Evolutionary conservation across 2,113 vertebrate genomes (phyloP).

Genomic region (Rostratula benghalensis): DNA sequence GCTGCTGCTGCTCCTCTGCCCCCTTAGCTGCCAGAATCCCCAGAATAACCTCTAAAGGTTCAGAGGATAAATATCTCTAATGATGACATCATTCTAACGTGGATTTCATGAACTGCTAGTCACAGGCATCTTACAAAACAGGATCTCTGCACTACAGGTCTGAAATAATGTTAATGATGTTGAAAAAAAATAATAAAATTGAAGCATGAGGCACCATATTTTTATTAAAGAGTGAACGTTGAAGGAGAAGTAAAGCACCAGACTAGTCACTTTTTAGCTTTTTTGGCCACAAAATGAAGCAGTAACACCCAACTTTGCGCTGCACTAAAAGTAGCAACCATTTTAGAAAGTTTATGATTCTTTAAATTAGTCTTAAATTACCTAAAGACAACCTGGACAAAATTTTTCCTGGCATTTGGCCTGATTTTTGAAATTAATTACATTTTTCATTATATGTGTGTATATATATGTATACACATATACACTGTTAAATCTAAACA

Average conservation of each 20-base stretch:
- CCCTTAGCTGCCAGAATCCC: background rate
- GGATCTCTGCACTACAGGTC: background rate
- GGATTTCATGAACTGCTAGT: background rate
- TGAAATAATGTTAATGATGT: background rate
- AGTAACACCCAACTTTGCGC: background rate
- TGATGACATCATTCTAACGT: background rate
- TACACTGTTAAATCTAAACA: background rate
- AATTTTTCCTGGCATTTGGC: background rate
- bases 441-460: background rate
- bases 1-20: background rate
- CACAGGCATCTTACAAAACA: background rate
- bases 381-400: background rate
- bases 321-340: background rate
- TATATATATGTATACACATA: background rate
- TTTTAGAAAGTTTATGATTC: background rate
- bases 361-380: background rate
- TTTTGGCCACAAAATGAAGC: background rate
- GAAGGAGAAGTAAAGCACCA: background rate
- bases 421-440: background rate
- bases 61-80: background rate
- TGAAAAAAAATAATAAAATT: background rate
- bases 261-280: background rate
- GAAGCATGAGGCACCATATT: background rate
- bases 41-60: background rate
- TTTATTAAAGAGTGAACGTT: background rate